Percentiles rank a stretch among this genome's conserved stretches.
phyloP scores from a whole-genome alignment of 2,113 vertebrate species.

The Genyomyrus donnyi region DNA sequence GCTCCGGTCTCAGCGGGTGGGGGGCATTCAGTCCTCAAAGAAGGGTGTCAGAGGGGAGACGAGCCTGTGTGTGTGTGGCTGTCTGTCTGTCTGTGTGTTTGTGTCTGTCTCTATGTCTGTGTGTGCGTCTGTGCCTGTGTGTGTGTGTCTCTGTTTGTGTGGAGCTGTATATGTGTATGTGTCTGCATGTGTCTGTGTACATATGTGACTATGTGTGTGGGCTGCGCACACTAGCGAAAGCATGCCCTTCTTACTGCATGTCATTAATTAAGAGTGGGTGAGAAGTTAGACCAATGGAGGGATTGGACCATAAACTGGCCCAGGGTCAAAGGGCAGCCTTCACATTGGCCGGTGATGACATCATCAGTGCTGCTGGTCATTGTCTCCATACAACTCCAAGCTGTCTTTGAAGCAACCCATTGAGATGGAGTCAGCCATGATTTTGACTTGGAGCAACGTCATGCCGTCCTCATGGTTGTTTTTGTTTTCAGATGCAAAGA shows the following conservation, averaged over 20 bases:
- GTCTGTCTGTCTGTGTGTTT: not conserved
- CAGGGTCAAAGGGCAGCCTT: not conserved
- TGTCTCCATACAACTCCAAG: not conserved
- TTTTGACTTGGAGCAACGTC: not conserved
- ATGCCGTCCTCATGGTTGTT: not conserved
- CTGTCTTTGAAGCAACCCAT: not conserved
- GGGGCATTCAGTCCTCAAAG: constrained; percentile 43
- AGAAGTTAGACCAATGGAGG: not conserved
- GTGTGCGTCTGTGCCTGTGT: not conserved
- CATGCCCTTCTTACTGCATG: not conserved
- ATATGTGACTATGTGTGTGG: not conserved
- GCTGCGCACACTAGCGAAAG: not conserved
- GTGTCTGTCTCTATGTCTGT: not conserved
- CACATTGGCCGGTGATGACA: not conserved
- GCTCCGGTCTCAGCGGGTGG: constrained; percentile 45
- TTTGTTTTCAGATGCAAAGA: not conserved
- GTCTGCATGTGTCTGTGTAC: not conserved
- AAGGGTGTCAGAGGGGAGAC: constrained; percentile 24
- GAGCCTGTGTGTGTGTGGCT: not conserved
- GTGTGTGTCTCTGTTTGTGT: not conserved
- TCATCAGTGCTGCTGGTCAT: not conserved
- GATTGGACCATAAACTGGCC: not conserved
- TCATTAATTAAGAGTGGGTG: not conserved
- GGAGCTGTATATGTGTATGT: not conserved
- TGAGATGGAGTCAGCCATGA: not conserved